These are phyloP conservation scores for Leptinotarsa peninsularis DNA, from an alignment of 2,888 invertebrate species.

Conservation along the genomic window DNA sequence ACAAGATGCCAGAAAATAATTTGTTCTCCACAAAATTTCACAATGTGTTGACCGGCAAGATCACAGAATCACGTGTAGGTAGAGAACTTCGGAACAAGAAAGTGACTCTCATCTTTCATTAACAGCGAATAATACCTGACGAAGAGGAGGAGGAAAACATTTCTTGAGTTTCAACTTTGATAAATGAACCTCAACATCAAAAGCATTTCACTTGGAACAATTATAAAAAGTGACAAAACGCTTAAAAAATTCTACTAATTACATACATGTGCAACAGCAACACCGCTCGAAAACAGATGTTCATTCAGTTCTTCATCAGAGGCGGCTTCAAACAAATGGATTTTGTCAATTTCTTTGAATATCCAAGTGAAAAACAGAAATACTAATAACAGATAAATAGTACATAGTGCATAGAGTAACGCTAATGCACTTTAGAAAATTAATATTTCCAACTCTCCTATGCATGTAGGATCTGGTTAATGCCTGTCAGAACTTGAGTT, in stretches of 20 bases:
- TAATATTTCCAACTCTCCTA: too few relatives aligned
- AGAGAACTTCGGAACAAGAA: neutral
- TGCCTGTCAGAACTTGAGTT: too few relatives aligned
- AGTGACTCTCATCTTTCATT: constrained; percentile 1
- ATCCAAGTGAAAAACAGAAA: too few relatives aligned
- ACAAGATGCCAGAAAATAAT: too few relatives aligned
- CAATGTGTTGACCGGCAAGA: too few relatives aligned
- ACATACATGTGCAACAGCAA: constrained; percentile 53
- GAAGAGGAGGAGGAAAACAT: constrained; percentile 19
- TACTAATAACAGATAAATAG: too few relatives aligned
- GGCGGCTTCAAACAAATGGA: constrained; percentile 33
- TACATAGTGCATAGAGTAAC: too few relatives aligned
- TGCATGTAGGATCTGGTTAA: too few relatives aligned
- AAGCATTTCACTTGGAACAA: constrained; percentile 41
- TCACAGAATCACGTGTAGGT: too few relatives aligned
- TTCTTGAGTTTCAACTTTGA: constrained; percentile 34
- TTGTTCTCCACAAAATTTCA: too few relatives aligned
- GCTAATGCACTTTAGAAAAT: too few relatives aligned
- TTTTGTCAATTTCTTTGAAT: neutral
- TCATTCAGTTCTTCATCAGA: constrained; percentile 35
- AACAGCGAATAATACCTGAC: constrained; percentile 5
- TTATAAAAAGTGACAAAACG: constrained; percentile 53
- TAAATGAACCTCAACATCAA: constrained; percentile 42
- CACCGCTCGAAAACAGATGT: constrained; percentile 49
- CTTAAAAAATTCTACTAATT: constrained; percentile 55